phyloP scores from a whole-genome alignment of 2,797 vertebrate species.

The Malacoctenus gilli region DNA sequence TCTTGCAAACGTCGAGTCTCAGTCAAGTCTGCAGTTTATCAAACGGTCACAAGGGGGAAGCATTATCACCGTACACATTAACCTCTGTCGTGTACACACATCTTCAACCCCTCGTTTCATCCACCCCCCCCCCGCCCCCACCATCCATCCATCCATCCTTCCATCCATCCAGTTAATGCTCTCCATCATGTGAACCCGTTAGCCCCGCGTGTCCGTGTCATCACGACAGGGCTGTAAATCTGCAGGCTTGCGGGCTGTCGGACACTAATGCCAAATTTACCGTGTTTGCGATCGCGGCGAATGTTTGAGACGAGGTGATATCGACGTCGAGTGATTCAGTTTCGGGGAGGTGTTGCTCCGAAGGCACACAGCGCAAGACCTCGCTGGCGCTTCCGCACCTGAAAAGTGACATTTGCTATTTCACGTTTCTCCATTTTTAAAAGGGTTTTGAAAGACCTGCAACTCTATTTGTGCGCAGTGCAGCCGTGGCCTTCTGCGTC shows the following conservation, averaged over 20 bases:
- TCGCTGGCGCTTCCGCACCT: too few species aligned
- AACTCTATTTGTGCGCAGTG: slow-evolving; percentile 47
- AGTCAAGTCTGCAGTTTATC: slow-evolving; percentile 57
- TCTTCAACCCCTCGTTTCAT: slow-evolving; percentile 2
- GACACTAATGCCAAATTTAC: too few species aligned
- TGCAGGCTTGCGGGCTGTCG: slow-evolving; percentile 26
- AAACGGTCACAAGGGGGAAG: slow-evolving; percentile 67
- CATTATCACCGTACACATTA: slow-evolving; percentile 48
- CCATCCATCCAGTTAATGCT: slow-evolving; percentile 19
- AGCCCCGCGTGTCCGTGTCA: too few species aligned
- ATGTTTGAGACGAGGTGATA: too few species aligned
- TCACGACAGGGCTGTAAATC: slow-evolving; percentile 56
- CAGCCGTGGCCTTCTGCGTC: slow-evolving; percentile 70
- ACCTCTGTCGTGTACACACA: slow-evolving; percentile 31
- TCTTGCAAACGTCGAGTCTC: too few species aligned
- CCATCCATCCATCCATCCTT: slow-evolving; percentile 43
- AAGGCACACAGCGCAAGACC: too few species aligned
- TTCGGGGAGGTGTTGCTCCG: too few species aligned
- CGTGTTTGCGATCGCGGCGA: too few species aligned
- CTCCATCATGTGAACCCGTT: slow-evolving; percentile 45
- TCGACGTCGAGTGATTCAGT: too few species aligned
- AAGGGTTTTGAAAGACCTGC: slow-evolving; percentile 44
- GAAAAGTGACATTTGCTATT: slow-evolving; percentile 46
- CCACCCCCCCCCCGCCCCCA: slow-evolving; percentile 3
- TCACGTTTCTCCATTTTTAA: slow-evolving; percentile 43